These are phyloP conservation scores for Crematogaster levior DNA, from an alignment of 2,888 invertebrate genomes.

Conservation along the genomic window DNA sequence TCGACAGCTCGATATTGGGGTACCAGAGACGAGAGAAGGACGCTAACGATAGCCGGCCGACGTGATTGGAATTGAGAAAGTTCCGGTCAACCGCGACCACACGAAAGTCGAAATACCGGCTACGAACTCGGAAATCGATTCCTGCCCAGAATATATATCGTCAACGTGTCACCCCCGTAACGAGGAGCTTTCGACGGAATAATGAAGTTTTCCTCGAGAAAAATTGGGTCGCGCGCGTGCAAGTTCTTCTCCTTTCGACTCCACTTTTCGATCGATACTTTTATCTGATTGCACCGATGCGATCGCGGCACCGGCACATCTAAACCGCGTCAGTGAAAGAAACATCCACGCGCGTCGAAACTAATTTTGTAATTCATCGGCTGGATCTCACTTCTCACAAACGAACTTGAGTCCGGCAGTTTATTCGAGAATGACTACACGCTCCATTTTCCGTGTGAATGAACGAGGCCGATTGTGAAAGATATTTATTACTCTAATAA, in stretches of 20 bases:
- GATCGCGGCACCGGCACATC: neutral
- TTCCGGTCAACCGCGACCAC: slow-evolving; percentile 54
- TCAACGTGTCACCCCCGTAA: slow-evolving; percentile 41
- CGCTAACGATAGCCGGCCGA: slow-evolving; percentile 77
- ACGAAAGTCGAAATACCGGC: slow-evolving; percentile 56
- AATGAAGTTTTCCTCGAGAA: slow-evolving; percentile 47
- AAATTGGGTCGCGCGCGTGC: slow-evolving; percentile 34
- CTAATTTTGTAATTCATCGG: slow-evolving; percentile 22
- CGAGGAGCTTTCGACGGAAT: slow-evolving; percentile 47
- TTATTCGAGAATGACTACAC: neutral
- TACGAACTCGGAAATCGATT: slow-evolving; percentile 61
- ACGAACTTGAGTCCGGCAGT: neutral
- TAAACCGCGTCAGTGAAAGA: neutral
- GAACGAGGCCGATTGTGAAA: slow-evolving; percentile 26
- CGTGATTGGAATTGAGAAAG: slow-evolving; percentile 79
- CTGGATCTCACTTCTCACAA: neutral
- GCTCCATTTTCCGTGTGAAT: slow-evolving; percentile 27
- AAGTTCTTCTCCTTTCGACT: slow-evolving; percentile 8
- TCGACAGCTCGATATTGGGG: neutral
- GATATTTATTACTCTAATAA: slow-evolving; percentile 49
- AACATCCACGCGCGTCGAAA: slow-evolving; percentile 15
- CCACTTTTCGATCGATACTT: slow-evolving; percentile 29
- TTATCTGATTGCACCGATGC: slow-evolving; percentile 21
- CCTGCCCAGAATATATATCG: slow-evolving; percentile 44
- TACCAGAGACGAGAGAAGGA: slow-evolving; percentile 57